Evolutionary conservation across 1,140 invertebrate species (phyloP).

Genomic region (Neodiprion virginianus): DNA sequence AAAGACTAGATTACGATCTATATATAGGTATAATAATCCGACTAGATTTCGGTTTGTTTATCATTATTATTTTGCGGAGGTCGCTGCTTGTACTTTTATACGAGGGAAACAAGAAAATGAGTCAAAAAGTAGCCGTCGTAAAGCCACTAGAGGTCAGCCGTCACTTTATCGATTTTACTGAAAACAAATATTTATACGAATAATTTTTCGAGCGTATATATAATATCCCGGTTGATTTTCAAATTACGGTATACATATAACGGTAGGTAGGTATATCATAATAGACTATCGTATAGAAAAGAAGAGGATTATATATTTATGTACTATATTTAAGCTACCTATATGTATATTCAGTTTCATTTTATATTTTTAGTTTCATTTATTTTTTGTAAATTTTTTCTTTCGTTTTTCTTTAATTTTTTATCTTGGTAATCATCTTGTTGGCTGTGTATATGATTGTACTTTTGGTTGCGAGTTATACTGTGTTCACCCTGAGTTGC

Average conservation of each 20-base stretch:
- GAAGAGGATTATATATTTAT: not conserved
- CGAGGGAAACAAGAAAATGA: not conserved
- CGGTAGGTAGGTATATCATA: too few species aligned
- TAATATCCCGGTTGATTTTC: too few species aligned
- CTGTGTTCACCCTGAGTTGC: slow-evolving; percentile 59
- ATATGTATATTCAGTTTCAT: not conserved
- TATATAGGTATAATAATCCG: not conserved
- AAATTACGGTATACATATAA: too few species aligned
- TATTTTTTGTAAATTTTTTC: not conserved
- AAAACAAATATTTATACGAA: slow-evolving; percentile 3
- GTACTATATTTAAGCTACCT: not conserved
- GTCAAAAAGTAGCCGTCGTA: not conserved
- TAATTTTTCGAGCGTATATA: not conserved
- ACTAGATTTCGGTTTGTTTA: not conserved
- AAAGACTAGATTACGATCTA: not conserved
- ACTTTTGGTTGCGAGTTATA: slow-evolving; percentile 60
- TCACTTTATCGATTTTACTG: too few species aligned
- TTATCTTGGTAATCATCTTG: slow-evolving; percentile 34
- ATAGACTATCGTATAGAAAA: not conserved
- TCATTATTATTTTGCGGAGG: too few species aligned
- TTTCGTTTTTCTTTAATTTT: not conserved
- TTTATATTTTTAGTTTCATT: not conserved
- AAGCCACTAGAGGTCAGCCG: not conserved
- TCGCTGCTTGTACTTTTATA: slow-evolving; percentile 27
- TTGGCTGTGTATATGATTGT: slow-evolving; percentile 63